A percentile compares a stretch with the other conserved stretches of the same genome.
These are phyloP conservation scores for Sceloporus undulatus DNA, from an alignment of 2,113 vertebrate genomes.

Conservation along the genomic window DNA sequence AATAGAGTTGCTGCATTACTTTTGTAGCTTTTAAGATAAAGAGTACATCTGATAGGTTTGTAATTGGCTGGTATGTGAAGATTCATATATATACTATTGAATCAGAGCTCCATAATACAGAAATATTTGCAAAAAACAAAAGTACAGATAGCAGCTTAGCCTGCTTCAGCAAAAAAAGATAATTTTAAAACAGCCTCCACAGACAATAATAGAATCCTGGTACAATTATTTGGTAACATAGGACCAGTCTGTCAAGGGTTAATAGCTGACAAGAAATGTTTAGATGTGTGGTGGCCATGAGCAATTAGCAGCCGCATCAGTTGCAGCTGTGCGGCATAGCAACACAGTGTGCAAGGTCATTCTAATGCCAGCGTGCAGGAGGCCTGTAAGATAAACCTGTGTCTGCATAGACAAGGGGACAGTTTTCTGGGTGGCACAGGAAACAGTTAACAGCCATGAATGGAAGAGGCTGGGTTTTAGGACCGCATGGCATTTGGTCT, in stretches of 20 bases:
- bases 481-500: too few species aligned
- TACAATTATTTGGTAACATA: constrained; percentile 21
- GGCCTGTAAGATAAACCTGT: too few species aligned
- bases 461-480: too few species aligned
- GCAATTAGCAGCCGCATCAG: too few species aligned
- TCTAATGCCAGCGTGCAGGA: too few species aligned
- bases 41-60: background rate
- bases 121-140: constrained; percentile 34
- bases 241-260: constrained; percentile 9
- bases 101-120: constrained; percentile 6
- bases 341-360: too few species aligned
- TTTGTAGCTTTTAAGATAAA: background rate
- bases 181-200: constrained; percentile 26
- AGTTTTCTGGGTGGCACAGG: too few species aligned
- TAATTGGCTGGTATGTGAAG: constrained; percentile 12
- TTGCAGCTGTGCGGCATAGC: too few species aligned
- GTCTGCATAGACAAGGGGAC: too few species aligned
- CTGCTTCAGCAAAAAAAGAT: constrained; percentile 22
- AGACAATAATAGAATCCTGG: background rate
- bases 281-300: too few species aligned
- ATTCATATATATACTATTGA: background rate
- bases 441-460: too few species aligned
- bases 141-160: constrained; percentile 11
- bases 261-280: too few species aligned
- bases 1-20: background rate